Base-by-base conservation (phyloP, 2,797 vertebrate species). In the Enteromius mattozi region DNA sequence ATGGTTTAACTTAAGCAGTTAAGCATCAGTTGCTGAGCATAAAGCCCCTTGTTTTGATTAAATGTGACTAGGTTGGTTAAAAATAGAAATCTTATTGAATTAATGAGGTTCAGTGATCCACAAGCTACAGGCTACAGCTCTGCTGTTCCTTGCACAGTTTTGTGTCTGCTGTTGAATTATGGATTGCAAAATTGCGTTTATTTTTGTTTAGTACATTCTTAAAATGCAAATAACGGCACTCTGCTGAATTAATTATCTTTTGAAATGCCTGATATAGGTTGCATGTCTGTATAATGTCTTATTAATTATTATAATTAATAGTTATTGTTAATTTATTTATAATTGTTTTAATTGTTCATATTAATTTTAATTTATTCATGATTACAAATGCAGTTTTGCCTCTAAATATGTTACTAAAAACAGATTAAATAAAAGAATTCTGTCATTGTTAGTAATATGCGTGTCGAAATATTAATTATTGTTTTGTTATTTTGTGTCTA, bases 11-110 rank as follows among this genome's bases (percentile, higher is more conserved):
- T 78, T 84, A 74, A 80, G 76, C 37, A 61, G 86, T 88, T 90
- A 84, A 86, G 86, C 85, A 85, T 88, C 72, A 87, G 63, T 79
- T 86, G 82, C 33, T 78, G 49, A 82, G 61, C 77, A 82, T 74
- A 88, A 89, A 80, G 85, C 76, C 69, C 4, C 79, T 78, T 84
- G 86, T 85, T 82, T 86, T 88, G 84, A 91, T 91, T 88, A 78
- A 49, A 84, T 86, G 81, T 89, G 88, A 86, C 87, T 84, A 70
- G 83, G 54, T 78, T 45, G 63, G 47, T 80, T 82, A 82, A 68
- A 80, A 83, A 87, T 85, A 89, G 85, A 89, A 56, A 70, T 65
- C 78, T 66, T 87, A 91, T 45, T 84, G 75, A 84, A 89, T 90
- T 74, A 86, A 54, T 78, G 78, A 72, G 63, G 21, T 72, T 12